A percentile compares a stretch with the other conserved stretches of the same genome.
Evolutionary conservation across 1,140 invertebrate genomes (phyloP).

Genomic region (Bombus turneri): DNA sequence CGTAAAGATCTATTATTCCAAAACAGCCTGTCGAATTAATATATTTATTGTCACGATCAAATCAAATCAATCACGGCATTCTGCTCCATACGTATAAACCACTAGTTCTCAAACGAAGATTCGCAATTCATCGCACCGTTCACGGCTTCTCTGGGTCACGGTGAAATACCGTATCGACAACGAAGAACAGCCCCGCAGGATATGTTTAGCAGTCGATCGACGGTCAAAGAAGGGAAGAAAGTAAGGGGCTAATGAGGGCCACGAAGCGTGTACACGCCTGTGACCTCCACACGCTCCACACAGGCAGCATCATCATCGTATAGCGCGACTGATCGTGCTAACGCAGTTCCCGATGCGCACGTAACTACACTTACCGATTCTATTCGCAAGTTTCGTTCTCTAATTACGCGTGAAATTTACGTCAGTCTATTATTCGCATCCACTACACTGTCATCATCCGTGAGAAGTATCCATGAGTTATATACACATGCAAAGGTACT

Average conservation of each 20-base stretch:
- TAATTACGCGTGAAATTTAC: conserved; percentile 12
- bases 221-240: conserved; percentile 71
- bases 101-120: neutral
- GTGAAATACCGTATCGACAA: conserved; percentile 50
- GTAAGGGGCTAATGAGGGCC: conserved; percentile 68
- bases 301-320: neutral
- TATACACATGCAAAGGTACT: too few species aligned
- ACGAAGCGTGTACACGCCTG: conserved; percentile 66
- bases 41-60: neutral
- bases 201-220: conserved; percentile 71
- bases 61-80: neutral
- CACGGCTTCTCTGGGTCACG: conserved; percentile 45
- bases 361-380: neutral
- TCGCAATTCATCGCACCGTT: neutral
- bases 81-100: neutral
- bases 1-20: too few species aligned
- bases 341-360: neutral
- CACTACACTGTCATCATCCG: too few species aligned
- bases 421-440: neutral
- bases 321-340: too few species aligned
- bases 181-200: conserved; percentile 47
- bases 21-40: neutral
- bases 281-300: conserved; percentile 58
- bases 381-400: conserved; percentile 22
- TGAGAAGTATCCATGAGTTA: too few species aligned